Percentiles rank a stretch among this genome's conserved stretches.
Conservation (phyloP, 2,113 vertebrate species). For the Thinocorus orbignyianus region DNA sequence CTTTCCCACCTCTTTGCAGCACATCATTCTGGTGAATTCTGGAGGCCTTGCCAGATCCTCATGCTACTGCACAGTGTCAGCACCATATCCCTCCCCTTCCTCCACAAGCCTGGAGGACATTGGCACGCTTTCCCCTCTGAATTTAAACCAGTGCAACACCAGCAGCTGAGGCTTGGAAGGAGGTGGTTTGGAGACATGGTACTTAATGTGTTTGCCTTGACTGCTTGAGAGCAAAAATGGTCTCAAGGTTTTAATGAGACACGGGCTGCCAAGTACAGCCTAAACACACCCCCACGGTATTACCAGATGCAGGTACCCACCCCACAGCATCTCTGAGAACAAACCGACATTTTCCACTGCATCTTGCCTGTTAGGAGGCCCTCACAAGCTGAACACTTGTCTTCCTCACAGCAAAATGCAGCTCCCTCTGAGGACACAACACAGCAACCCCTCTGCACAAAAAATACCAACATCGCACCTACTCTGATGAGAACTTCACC, state of each 20-base stretch:
- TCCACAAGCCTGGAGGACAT: background rate
- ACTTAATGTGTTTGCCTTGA: background rate
- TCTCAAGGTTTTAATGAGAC: background rate
- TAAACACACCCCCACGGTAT: background rate
- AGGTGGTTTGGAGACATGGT: background rate
- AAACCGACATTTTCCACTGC: background rate
- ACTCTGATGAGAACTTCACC: background rate
- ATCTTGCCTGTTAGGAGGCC: background rate
- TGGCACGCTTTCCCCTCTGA: background rate
- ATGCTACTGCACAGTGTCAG: background rate
- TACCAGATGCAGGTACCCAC: background rate
- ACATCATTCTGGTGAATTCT: background rate
- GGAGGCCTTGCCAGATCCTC: background rate
- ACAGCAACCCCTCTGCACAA: background rate
- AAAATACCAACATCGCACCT: background rate
- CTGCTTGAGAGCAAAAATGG: background rate
- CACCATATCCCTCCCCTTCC: background rate
- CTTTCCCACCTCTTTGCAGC: background rate
- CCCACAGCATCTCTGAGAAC: background rate
- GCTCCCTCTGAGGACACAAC: background rate
- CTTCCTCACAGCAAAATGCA: background rate
- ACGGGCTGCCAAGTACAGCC: background rate
- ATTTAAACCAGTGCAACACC: background rate
- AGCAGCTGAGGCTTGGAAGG: background rate
- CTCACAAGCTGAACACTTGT: background rate